phyloP scores from a whole-genome alignment of 2,113 vertebrate species.

The Eupsittula cactorum region DNA sequence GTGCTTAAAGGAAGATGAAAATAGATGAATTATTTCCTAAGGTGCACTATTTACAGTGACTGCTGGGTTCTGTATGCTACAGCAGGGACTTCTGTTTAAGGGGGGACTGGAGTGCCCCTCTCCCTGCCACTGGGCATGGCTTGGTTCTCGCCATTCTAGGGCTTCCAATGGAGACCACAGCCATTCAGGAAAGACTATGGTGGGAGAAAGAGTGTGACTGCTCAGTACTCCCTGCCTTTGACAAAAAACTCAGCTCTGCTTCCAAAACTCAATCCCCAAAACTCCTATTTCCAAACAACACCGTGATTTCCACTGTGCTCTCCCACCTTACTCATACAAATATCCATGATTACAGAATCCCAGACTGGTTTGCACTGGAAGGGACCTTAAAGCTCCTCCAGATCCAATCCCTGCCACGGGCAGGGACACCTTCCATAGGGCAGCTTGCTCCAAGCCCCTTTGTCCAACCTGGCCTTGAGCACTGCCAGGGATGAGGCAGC shows the following conservation, averaged over 20 bases:
- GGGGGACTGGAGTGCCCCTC: fast-evolving
- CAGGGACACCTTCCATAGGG: not conserved
- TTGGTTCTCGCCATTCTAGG: fast-evolving
- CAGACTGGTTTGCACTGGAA: not conserved
- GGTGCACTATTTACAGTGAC: not conserved
- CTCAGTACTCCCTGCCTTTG: not conserved
- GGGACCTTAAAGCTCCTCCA: not conserved
- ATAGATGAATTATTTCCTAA: not conserved
- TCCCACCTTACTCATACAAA: not conserved
- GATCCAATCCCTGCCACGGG: fast-evolving
- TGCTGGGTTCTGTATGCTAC: not conserved
- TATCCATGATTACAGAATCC: not conserved
- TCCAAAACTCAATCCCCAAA: not conserved
- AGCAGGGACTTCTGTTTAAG: not conserved
- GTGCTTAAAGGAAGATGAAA: not conserved
- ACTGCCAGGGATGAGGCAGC: not conserved
- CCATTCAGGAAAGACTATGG: fast-evolving
- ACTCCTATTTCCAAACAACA: not conserved
- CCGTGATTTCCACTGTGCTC: not conserved
- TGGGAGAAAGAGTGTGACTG: fast-evolving
- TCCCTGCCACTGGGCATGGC: not conserved
- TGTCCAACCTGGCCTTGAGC: not conserved
- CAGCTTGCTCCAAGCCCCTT: not conserved
- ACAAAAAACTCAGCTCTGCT: not conserved
- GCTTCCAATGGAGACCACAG: not conserved